Evolutionary conservation across 1,140 invertebrate species (phyloP), one percentile per base, ranked within the genome.

Genomic region (Drosophila leontia): DNA sequence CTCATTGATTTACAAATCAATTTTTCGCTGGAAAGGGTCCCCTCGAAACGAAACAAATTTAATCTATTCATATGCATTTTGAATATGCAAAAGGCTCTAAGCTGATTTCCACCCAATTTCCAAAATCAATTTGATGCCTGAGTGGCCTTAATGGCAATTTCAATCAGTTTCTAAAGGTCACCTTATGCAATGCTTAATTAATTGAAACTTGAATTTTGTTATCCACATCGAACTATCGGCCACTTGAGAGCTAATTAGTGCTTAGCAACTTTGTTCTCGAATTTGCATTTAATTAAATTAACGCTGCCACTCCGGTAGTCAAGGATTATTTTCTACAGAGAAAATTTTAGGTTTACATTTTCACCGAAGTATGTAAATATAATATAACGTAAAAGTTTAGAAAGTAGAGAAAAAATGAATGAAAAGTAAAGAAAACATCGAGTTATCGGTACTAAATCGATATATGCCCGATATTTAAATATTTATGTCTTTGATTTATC

Each of bases 1-100:
- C 44, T 59, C 64, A 83, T 67, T 83, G 60, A 68, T 77, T 64
- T 75, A 65, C 68, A 56, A 78, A 50, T 68, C 34, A 74, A 55
- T 81, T 70, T 78, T 85, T 75, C 26, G 45, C 35, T 32, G 58
- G 41, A 45, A 35, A 32, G 59, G 32, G 53, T 44, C 7, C 23
- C 17, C 23, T 2, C 23, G 23, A 23, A 23, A 23, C 7, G 34
- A 45, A 68, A 56, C 45, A 47, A 67, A 69, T 70, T 77, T 70
- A 82, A 80, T 68, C 50, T 50, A 47, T 47, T 44, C 47, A 48
- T 47, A 55, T 78, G 60, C 61, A 59, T 45, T 56, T 56, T 47
- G 45, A 71, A 83, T 87, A 80, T 74, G 76, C 60, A 77, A 77
- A 68, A 42, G 39, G 50, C 72, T 57, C 41, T 72, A 71, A 68